Conservation (phyloP, 2,113 vertebrate genomes). For the Bothrops jararaca region DNA sequence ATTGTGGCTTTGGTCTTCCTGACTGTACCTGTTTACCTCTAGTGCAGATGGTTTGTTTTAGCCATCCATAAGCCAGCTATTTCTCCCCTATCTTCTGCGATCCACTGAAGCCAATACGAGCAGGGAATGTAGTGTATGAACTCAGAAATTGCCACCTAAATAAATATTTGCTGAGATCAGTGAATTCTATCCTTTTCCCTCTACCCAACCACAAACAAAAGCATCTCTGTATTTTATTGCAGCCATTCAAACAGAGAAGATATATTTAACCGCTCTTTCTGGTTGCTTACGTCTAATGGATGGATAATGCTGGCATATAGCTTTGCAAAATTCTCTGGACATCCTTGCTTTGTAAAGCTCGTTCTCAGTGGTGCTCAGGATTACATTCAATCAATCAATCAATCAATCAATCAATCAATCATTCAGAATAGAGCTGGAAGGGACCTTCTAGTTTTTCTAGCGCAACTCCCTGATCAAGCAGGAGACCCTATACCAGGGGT, state of each 20-base stretch:
- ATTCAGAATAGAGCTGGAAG: too few relatives aligned
- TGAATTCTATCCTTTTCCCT: neutral
- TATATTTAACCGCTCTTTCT: slow-evolving; percentile 8
- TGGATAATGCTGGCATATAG: neutral
- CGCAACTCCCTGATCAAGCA: too few relatives aligned
- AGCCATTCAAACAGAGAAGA: neutral
- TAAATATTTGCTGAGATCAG: neutral
- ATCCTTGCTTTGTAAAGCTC: neutral
- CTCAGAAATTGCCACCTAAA: neutral
- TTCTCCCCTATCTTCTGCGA: neutral
- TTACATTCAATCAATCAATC: neutral
- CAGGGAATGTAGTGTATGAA: slow-evolving; percentile 2
- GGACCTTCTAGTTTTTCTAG: too few relatives aligned
- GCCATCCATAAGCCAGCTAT: neutral
- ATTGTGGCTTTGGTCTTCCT: neutral
- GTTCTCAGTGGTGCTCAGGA: neutral
- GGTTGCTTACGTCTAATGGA: neutral
- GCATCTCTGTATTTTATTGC: neutral
- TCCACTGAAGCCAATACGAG: neutral
- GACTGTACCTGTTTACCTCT: neutral
- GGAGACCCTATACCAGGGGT: too few relatives aligned
- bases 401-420: too few relatives aligned
- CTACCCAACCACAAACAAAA: neutral
- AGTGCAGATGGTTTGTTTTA: neutral
- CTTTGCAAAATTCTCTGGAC: neutral